Base-by-base conservation (phyloP, 2,113 vertebrate genomes). In the Megaptera novaeangliae region DNA sequence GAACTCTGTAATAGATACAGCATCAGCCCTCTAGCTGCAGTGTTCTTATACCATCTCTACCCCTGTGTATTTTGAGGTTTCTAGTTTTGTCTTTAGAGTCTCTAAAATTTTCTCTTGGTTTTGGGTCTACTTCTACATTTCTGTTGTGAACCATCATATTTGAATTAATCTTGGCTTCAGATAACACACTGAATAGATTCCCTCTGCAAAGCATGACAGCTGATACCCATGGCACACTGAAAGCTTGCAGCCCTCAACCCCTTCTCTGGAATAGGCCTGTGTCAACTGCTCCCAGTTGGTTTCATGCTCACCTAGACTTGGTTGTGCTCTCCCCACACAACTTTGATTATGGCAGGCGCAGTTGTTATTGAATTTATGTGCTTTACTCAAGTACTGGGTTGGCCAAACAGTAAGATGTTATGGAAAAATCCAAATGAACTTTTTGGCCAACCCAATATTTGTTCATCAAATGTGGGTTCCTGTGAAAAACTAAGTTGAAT, bases 201-300 rank as follows among this genome's bases (percentile, higher is more conserved):
- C 78, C 15, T 31, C 85, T 61, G 12, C 36, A 59, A 34, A 94
- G 69, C 34, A 31, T 0, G 23, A 31, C 14, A 9, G 49, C 52
- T 17, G 14, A 61, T 15, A 23, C 21, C 36, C 49, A 20, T 0
- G 0, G n/a, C 0, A 0, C 20, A 8, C 0, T 27, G 57, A 13
- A 27, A 52, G 44, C 18, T 41, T 64, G 29, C 2, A 75, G 61
- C 0, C 61, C 64, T 21, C 14, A 27, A 15, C 49, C 20, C 8
- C 13, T 49, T 55, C 36, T 55, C 20, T 9, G 1, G n/a, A 59
- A 36, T 10, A 57, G 0, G 0, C 29, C 36, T 11, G 15, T 31
- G 12, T 69, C 23, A 80, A 66, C 21, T 15, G 9, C 2, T 78
- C 17, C 49, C 15, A 36, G 23, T 11, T 15, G 17, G 36, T 10